Percentiles rank a stretch among this genome's conserved stretches.
These are phyloP conservation scores for Sphaeridia pumilis DNA, from an alignment of 2,888 invertebrate species.

Conservation along the genomic window DNA sequence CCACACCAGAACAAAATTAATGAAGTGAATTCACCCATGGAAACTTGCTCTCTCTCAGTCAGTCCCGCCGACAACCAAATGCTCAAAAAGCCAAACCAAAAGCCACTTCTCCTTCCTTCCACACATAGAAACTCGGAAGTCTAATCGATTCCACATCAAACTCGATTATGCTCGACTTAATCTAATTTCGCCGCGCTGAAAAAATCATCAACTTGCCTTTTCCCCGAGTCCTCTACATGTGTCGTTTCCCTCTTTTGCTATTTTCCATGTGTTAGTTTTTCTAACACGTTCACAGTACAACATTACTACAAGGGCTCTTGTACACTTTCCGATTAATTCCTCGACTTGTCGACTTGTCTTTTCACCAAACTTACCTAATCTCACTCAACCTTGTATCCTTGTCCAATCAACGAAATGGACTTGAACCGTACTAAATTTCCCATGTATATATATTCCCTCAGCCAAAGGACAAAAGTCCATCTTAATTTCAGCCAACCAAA, in stretches of 20 bases:
- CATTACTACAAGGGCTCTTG: background rate
- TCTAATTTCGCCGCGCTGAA: slow-evolving; percentile 10
- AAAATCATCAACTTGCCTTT: background rate
- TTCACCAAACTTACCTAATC: background rate
- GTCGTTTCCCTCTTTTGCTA: background rate
- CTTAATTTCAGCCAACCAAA: background rate
- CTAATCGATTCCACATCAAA: slow-evolving; percentile 18
- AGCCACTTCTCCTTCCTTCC: too few species aligned
- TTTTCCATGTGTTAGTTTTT: slow-evolving; percentile 1
- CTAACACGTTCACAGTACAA: background rate
- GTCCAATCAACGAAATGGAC: slow-evolving; percentile 2
- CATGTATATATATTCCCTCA: background rate
- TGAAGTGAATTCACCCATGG: too few species aligned
- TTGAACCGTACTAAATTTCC: background rate
- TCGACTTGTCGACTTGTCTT: background rate
- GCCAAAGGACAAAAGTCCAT: too few species aligned
- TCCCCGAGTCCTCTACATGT: background rate
- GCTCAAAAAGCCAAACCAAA: too few species aligned
- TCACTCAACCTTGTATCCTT: background rate
- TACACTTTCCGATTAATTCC: background rate
- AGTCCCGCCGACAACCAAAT: too few species aligned
- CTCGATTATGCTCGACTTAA: slow-evolving; percentile 12
- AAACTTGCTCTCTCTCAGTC: too few species aligned
- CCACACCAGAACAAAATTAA: too few species aligned
- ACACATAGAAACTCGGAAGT: too few species aligned